A percentile compares a stretch with the other conserved stretches of the same genome.
Conservation (phyloP, 2,888 invertebrate species). For the Mesorhabditis sp. region DNA sequence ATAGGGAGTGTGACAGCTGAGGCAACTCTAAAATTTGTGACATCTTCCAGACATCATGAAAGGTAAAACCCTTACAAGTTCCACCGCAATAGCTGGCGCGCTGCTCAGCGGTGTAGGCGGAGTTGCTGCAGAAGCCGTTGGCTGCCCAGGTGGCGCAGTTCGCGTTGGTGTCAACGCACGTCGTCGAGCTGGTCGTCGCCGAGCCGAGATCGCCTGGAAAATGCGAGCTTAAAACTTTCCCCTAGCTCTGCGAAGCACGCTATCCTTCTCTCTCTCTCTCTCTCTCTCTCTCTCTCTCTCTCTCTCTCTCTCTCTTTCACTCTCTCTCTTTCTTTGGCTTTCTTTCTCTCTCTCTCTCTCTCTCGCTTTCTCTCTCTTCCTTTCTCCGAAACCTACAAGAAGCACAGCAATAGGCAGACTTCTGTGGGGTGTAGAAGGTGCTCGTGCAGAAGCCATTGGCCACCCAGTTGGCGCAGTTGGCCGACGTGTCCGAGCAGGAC, state of each 20-base stretch:
- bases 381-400: neutral
- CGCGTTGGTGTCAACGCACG: neutral
- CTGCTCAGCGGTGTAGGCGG: neutral
- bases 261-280: no score
- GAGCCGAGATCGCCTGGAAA: neutral
- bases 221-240: no score
- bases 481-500: no score
- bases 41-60: no score
- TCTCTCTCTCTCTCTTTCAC: no score
- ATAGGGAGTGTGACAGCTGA: no score
- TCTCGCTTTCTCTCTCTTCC: no score
- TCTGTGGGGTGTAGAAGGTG: neutral
- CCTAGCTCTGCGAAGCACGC: no score
- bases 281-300: no score
- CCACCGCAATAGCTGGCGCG: neutral
- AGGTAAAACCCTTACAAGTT: neutral
- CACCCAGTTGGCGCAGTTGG: neutral
- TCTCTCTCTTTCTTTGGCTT: no score
- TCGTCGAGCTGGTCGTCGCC: neutral
- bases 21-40: no score
- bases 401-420: neutral
- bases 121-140: neutral
- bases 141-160: neutral
- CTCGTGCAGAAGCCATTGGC: slow-evolving; percentile 2
- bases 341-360: no score